Evolutionary conservation across 2,797 vertebrate genomes (phyloP), one percentile per base, ranked within the genome.

Genomic region (Oreortyx pictus): DNA sequence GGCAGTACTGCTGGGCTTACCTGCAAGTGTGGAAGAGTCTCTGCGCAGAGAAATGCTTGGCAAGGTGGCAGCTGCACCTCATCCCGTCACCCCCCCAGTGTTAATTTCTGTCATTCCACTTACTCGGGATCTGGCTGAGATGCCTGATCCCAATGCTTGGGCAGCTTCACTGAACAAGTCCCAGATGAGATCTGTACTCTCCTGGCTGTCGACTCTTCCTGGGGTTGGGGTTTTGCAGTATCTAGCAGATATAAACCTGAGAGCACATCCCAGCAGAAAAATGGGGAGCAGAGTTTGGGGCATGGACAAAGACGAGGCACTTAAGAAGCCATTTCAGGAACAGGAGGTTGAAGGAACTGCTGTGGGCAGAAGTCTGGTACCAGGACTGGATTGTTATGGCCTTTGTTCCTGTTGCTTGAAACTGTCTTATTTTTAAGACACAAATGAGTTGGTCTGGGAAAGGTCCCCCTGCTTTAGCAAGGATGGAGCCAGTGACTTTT

Each of bases 1-100:
- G 46, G 67, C 56, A 84, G 33, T 27, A 23, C 64, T 91, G 82
- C 86, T 60, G 31, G 41, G 27, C 92, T 94, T 88, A 94, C 95
- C 92, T 94, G 93, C 76, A 87, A 79, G 16, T 76, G 15, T 4
- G 14, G 61, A 92, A 75, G 62, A 62, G 13, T 49, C 9, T 75
- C 57, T 44, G 20, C 5, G 39, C 2, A 41, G 49, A 84, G 60
- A 76, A 81, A 35, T 8, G 20, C 29, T 76, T 73, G 67, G 47
- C 3, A 18, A 65, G 14, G 70, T 47, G 35, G 52, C 33, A 47
- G 18, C 10, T 84, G 27, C 27, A 29, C 27, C 39, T 41, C 39
- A 41, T 52, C 27, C 9, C 14, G 37, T 10, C 52, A 6, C 14
- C 2, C 5, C 11, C 24, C 5, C 19, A 18, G 0, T 4, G 0